A percentile compares a stretch with the other conserved stretches of the same genome.
Evolutionary conservation across 2,888 invertebrate genomes (phyloP).

Genomic region (Cryptus viduatorius): DNA sequence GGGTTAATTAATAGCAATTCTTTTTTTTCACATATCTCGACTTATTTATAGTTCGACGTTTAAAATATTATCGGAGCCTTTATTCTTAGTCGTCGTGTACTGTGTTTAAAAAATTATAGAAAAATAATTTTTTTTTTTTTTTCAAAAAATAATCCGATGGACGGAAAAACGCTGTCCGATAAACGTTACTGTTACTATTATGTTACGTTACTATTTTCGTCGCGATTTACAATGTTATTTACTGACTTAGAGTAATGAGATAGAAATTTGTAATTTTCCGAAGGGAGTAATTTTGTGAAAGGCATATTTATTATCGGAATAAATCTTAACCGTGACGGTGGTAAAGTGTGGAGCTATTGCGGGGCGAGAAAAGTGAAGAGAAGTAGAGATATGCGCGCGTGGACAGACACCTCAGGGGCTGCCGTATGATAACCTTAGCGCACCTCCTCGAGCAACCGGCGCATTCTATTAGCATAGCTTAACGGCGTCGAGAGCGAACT

Average conservation of each 20-base stretch:
- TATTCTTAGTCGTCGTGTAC: too few species aligned
- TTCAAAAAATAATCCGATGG: too few species aligned
- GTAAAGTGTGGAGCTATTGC: not conserved
- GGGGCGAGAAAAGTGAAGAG: constrained; percentile 48
- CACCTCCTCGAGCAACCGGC: constrained; percentile 43
- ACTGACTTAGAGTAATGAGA: not conserved
- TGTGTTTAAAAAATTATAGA: too few species aligned
- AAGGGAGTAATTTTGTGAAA: not conserved
- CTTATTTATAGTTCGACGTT: too few species aligned
- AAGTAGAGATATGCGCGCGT: constrained; percentile 47
- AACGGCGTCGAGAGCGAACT: constrained; percentile 19
- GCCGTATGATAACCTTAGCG: constrained; percentile 51
- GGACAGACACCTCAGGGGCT: constrained; percentile 56
- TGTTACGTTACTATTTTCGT: too few species aligned
- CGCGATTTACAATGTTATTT: too few species aligned
- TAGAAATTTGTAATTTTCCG: not conserved
- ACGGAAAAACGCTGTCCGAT: too few species aligned
- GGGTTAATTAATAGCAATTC: too few species aligned
- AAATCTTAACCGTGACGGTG: not conserved
- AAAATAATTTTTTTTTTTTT: too few species aligned
- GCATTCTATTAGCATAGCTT: constrained; percentile 59
- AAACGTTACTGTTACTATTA: too few species aligned
- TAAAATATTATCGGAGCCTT: too few species aligned
- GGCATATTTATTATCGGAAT: not conserved
- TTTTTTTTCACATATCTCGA: too few species aligned